Conservation (phyloP, 2,888 invertebrate species). For the Amblyjoppa fuscipennis region DNA sequence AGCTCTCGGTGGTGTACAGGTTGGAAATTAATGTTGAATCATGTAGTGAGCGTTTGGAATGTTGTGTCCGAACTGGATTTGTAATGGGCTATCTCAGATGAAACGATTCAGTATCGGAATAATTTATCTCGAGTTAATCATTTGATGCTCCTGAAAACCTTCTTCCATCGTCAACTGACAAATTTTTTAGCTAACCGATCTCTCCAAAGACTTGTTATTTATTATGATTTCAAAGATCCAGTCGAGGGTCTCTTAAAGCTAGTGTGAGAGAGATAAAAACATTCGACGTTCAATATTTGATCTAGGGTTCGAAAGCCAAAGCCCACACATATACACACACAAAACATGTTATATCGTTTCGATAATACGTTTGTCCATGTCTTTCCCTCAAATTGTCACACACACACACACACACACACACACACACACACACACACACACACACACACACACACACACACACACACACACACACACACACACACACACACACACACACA, state of each 20-base stretch:
- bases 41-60: not conserved
- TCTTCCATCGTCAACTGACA: constrained; percentile 45
- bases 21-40: constrained; percentile 8
- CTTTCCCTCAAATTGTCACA: not conserved
- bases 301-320: constrained; percentile 13
- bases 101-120: constrained; percentile 1
- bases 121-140: not conserved
- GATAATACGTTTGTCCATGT: not conserved
- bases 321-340: not conserved
- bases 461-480: not conserved
- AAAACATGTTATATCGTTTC: constrained; percentile 2
- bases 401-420: not conserved
- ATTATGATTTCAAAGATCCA: constrained; percentile 7
- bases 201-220: constrained; percentile 18
- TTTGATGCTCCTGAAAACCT: constrained; percentile 2
- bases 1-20: constrained; percentile 12
- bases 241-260: constrained; percentile 16
- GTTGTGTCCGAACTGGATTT: not conserved
- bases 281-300: constrained; percentile 9
- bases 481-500: no score
- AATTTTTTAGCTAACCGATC: constrained; percentile 9
- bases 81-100: constrained; percentile 2
- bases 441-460: not conserved
- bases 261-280: not conserved
- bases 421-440: not conserved